A percentile compares a stretch with the other conserved stretches of the same genome.
phyloP scores from a whole-genome alignment of 2,797 vertebrate genomes.

The Myotis findleyi region DNA sequence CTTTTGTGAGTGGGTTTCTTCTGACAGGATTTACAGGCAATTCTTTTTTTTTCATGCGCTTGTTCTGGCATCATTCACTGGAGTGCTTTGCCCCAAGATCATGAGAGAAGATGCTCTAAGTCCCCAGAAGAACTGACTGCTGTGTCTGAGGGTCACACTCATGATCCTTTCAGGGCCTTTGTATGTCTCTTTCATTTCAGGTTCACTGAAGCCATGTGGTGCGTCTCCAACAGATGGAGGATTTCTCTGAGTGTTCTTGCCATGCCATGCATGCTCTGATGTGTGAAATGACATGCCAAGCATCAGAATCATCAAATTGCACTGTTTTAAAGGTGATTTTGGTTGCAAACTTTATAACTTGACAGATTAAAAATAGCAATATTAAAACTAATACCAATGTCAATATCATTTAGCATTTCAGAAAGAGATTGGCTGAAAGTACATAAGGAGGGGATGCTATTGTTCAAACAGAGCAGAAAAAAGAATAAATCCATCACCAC shows the following conservation, averaged over 20 bases:
- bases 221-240: constrained; percentile 85
- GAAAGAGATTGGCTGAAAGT: constrained; percentile 82
- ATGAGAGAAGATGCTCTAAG: constrained; percentile 58
- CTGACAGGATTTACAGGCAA: constrained; percentile 84
- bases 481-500: constrained; percentile 90
- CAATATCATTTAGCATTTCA: constrained; percentile 86
- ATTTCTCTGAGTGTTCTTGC: constrained; percentile 86
- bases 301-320: constrained; percentile 91
- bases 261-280: constrained; percentile 83
- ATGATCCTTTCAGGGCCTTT: constrained; percentile 85
- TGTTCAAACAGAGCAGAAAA: constrained; percentile 83
- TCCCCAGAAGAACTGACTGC: constrained; percentile 85
- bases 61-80: constrained; percentile 58
- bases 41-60: constrained; percentile 86
- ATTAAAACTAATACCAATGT: not conserved
- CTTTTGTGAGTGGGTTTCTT: constrained; percentile 91
- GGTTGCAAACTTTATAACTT: constrained; percentile 89
- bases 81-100: constrained; percentile 50
- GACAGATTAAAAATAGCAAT: constrained; percentile 91
- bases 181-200: constrained; percentile 92
- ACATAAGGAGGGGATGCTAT: constrained; percentile 68
- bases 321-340: constrained; percentile 78
- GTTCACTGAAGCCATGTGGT: constrained; percentile 90
- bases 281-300: constrained; percentile 92
- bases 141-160: constrained; percentile 87